Base-by-base conservation (phyloP, 2,888 invertebrate genomes). In the Erynnis tages region DNA sequence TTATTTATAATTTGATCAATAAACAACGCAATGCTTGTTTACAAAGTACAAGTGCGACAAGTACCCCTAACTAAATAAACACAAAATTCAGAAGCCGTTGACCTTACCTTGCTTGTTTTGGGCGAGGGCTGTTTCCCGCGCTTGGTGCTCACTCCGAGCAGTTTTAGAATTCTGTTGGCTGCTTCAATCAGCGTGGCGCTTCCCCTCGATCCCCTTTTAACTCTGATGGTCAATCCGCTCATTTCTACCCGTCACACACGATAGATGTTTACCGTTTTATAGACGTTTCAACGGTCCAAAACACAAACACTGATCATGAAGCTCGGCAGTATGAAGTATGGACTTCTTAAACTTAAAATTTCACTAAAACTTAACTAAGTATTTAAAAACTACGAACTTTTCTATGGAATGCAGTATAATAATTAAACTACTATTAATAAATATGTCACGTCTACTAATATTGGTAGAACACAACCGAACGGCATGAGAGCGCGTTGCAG, bases 121-220 rank as follows among this genome's bases (percentile, higher is more conserved):
- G 88, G 81, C 67, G 89, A 87, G 76, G 87, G 82, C 75, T 90
- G 87, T 85, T 90, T 90, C 87, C 87, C 89, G 84, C 90, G 90
- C 80, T 90, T 90, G 63, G 85, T 78, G 55, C 88, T 90, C 62
- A 90, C 86, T 69, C 90, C 90, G 61, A 90, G 84, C 68, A 90
- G 70, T 66, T 90, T 82, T 60, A 90, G 82, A 82, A 90, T 90
- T 76, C 90, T 88, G 82, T 90, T 89, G 54, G 90, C 90, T 73
- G 90, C 90, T 73, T 89, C 90, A 55, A 90, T 78, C 69, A 90
- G 86, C 74, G 90, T 90, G 59, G 87, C 90, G 78, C 90, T 89
- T 68, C 90, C 90, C 78, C 90, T 83, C 79, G 90, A 90, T 76
- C 90, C 87, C 76, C 90, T 80, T 84, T 90, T 90, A 66, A 86